Evolutionary conservation across 1,140 invertebrate species (phyloP).

Genomic region (Cyphomyrmex costatus): DNA sequence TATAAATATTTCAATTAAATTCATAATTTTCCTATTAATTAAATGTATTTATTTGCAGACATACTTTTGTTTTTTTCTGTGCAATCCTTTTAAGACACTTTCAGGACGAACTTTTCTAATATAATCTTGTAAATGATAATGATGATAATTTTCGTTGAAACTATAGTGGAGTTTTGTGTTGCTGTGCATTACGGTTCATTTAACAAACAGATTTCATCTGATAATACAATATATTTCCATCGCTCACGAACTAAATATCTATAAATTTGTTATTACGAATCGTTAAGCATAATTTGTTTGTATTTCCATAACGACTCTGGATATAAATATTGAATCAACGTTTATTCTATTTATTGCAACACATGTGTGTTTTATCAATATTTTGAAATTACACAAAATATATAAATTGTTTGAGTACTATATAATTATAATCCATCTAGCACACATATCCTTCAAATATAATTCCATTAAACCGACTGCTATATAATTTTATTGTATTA

Average conservation of each 20-base stretch:
- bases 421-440: no score
- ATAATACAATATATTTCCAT: not conserved
- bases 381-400: not conserved
- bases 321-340: constrained; percentile 16
- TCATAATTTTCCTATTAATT: not conserved
- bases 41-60: not conserved
- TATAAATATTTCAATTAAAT: not conserved
- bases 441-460: no score
- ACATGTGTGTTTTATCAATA: not conserved
- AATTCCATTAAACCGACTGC: not conserved
- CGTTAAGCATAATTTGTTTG: constrained; percentile 30
- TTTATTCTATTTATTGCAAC: constrained; percentile 22
- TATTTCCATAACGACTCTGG: constrained; percentile 1
- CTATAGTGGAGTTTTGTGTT: not conserved
- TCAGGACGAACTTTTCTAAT: constrained; percentile 19
- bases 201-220: not conserved
- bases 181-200: not conserved
- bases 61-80: constrained; percentile 29
- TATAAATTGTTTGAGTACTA: constrained; percentile 14
- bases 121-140: constrained; percentile 53
- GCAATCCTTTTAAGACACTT: constrained; percentile 37
- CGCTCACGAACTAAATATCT: not conserved
- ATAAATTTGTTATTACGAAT: constrained; percentile 36
- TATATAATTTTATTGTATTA: constrained; percentile 10
- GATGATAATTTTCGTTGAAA: not conserved